Evolutionary conservation across 2,113 vertebrate species (phyloP), one percentile per base, ranked within the genome.

Genomic region (Pelecanoides urinatrix): DNA sequence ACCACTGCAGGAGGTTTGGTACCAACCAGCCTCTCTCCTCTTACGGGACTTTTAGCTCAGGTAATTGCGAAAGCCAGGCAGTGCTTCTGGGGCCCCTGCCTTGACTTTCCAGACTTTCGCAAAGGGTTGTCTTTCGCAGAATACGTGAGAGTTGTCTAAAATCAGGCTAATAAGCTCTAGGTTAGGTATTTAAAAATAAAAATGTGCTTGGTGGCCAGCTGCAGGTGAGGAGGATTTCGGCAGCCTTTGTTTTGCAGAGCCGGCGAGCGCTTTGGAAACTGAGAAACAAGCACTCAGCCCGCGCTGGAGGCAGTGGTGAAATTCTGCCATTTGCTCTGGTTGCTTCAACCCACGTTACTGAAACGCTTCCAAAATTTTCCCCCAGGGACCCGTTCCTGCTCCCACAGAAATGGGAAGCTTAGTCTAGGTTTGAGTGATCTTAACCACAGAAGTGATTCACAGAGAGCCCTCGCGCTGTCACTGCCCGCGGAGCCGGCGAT

Each of bases 351-450:
- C 90, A 53, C 6, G 1, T 16, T 18, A 16, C 62, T 88, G 90
- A 92, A 92, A 59, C 0, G 0, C 85, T 90, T 86, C 78, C 88
- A 94, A 0, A 85, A 27, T 49, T 23, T 53, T 49, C 55, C 72
- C 30, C 90, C n/a, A 7, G 75, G 77, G 90, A 87, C 27, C 63
- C 49, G 23, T 94, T 73, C 29, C 9, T 90, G 81, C 74, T 90
- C 74, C 65, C 88, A 68, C 85, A 92, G 94, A 56, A 87, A 74
- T 50, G 77, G 88, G 88, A 85, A 92, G 82, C 86, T 84, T 30
- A 21, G 36, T 55, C 30, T 74, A 50, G 58, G 21, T 92, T 8
- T 11, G 92, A 68, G 47, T 8, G 74, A 63, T 88, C 10, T 20
- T 16, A 40, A 61, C 42, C 88, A 6, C 52, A 21, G 80, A 10